A percentile compares a stretch with the other conserved stretches of the same genome.
phyloP scores from a whole-genome alignment of 2,888 invertebrate genomes.

The Drosophila buzzatii region DNA sequence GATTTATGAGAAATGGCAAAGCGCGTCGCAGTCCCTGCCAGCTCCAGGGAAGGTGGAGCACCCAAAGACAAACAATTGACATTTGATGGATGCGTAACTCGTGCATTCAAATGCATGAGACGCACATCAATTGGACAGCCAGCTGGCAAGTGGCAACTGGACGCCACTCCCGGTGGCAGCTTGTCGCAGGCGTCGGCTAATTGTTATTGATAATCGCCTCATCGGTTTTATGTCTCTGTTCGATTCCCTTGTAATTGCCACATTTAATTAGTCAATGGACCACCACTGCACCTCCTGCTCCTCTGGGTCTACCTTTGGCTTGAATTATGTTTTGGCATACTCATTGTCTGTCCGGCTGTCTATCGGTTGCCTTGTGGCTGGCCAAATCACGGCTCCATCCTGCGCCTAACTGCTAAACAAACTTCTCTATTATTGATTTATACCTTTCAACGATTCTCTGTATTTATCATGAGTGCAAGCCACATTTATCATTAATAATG shows the following conservation, averaged over 20 bases:
- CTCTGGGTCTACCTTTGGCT: constrained; percentile 42
- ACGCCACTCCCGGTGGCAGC: constrained; percentile 32
- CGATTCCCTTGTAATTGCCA: constrained; percentile 32
- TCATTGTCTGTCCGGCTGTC: constrained; percentile 67
- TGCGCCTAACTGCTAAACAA: constrained; percentile 77
- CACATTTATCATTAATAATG: constrained; percentile 85
- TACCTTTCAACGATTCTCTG: constrained; percentile 85
- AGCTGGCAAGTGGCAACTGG: constrained; percentile 29
- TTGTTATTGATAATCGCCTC: constrained; percentile 79
- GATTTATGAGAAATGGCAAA: constrained; percentile 75
- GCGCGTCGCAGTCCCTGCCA: constrained; percentile 42
- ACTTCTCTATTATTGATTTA: constrained; percentile 85
- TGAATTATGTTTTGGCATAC: constrained; percentile 81
- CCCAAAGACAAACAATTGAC: constrained; percentile 78
- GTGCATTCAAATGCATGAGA: constrained; percentile 72
- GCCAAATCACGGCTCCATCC: constrained; percentile 71
- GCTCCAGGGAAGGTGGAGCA: constrained; percentile 39
- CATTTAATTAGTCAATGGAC: constrained; percentile 69
- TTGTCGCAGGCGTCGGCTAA: constrained; percentile 71
- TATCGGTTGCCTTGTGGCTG: constrained; percentile 8
- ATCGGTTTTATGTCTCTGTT: constrained; percentile 61
- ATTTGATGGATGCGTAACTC: constrained; percentile 81
- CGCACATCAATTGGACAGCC: constrained; percentile 66
- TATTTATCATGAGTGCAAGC: constrained; percentile 85
- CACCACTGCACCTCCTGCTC: not conserved